phyloP scores from a whole-genome alignment of 2,888 invertebrate species.

The Uropetala carovei region DNA sequence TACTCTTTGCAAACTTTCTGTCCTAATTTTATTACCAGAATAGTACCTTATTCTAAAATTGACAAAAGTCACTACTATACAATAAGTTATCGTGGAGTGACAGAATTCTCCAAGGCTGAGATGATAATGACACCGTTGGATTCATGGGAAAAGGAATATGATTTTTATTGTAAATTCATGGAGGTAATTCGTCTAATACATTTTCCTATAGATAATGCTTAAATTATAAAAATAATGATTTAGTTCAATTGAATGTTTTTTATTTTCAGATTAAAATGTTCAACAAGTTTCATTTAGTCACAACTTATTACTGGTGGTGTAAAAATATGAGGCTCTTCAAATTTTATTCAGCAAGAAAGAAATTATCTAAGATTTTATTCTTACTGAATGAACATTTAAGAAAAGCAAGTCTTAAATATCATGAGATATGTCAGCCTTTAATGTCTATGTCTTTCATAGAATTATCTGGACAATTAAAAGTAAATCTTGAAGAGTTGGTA shows the following conservation, averaged over 20 bases:
- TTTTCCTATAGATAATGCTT: not conserved
- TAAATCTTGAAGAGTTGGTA: conserved; percentile 20
- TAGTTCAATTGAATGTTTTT: conserved; percentile 54
- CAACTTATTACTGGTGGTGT: conserved; percentile 89
- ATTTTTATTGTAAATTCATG: conserved; percentile 86
- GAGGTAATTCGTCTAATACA: conserved; percentile 76
- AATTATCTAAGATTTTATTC: conserved; percentile 83
- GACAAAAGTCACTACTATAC: conserved; percentile 86
- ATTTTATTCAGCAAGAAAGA: conserved; percentile 78
- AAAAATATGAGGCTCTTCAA: conserved; percentile 85
- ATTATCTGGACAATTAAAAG: conserved; percentile 7
- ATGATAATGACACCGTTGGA: conserved; percentile 87
- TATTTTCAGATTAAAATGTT: conserved; percentile 81
- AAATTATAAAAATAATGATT: not conserved
- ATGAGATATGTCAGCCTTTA: conserved; percentile 78
- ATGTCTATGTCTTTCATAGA: not conserved
- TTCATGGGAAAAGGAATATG: conserved; percentile 90
- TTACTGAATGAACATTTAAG: conserved; percentile 84
- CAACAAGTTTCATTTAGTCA: conserved; percentile 84
- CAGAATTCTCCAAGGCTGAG: conserved; percentile 84
- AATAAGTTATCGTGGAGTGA: conserved; percentile 88
- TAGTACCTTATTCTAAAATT: conserved; percentile 84
- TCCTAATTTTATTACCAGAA: conserved; percentile 76
- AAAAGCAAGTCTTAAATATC: conserved; percentile 83
- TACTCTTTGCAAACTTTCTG: conserved; percentile 9